Evolutionary conservation across 2,113 vertebrate genomes (phyloP), one percentile per base, ranked within the genome.

Genomic region (Sterna hirundo): DNA sequence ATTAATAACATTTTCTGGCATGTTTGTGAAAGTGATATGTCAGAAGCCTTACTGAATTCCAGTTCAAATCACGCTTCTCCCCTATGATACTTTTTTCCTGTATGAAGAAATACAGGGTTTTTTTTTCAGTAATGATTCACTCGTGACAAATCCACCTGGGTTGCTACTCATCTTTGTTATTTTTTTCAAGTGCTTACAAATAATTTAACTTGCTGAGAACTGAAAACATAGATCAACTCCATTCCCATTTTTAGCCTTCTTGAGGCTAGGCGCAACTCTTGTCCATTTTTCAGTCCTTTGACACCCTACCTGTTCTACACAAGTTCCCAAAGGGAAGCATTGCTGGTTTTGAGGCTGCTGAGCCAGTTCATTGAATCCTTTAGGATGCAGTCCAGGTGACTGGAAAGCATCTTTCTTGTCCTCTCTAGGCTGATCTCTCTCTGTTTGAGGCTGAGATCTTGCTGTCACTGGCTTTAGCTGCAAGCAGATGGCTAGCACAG

Each of bases 391-490:
- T 60, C 69, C 72, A 89, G 58, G 14, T 95, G 89, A 84, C 65
- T 81, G 60, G 46, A 84, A 82, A 86, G 84, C 86, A 75, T 94
- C 58, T 94, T 68, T 62, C 86, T 93, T 86, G 29, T 71, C 76
- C 58, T 94, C 58, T 88, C 44, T 85, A 26, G 36, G 47, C 21
- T 52, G 21, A 55, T 89, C 55, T 91, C 72, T 83, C 22, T 83
- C 30, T 66, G 5, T 64, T 36, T 82, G 70, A 90, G 83, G 54
- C 66, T 51, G 75, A 76, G 49, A 29, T 91, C 49, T 90, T 90
- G 66, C 57, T 93, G 78, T 94, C 70, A 44, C 81, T 96, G 94
- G 81, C 84, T 83, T 79, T 72, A 83, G 75, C 66, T 96, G 54
- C 36, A 57, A 90, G 82, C 87, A 94, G 87, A 66, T 95, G 87